phyloP scores from a whole-genome alignment of 2,797 vertebrate species.

The Poeciliopsis presidionis region DNA sequence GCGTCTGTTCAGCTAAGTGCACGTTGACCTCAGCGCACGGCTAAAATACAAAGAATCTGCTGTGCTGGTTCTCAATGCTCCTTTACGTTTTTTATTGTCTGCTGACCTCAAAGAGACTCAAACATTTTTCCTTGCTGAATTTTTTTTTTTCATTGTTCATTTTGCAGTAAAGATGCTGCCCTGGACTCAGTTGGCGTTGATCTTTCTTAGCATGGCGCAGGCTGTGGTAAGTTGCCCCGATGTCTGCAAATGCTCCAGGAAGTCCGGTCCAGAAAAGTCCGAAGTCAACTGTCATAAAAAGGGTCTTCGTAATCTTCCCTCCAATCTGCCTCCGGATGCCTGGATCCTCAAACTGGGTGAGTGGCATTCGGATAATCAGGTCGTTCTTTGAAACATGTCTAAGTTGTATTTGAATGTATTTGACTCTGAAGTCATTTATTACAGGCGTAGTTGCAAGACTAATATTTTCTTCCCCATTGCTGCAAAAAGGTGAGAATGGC shows the following conservation, averaged over 20 bases:
- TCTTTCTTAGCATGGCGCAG: conserved; percentile 41
- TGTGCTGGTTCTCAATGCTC: neutral
- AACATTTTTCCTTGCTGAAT: neutral
- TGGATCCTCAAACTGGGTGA: conserved; percentile 82
- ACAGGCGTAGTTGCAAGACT: neutral
- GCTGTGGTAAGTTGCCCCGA: conserved; percentile 65
- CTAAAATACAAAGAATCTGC: neutral
- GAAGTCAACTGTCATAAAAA: conserved; percentile 81
- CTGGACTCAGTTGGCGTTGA: conserved; percentile 33
- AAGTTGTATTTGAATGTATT: neutral
- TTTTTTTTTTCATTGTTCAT: neutral
- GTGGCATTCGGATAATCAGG: neutral
- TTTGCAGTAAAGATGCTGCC: conserved; percentile 53
- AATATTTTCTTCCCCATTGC: neutral
- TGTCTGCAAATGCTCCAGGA: conserved; percentile 75
- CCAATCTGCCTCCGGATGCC: conserved; percentile 72
- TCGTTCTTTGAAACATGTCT: neutral
- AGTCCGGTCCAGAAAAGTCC: conserved; percentile 60
- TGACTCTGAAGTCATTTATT: neutral
- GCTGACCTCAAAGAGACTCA: neutral
- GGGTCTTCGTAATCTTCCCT: conserved; percentile 71
- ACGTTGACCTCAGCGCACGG: neutral
- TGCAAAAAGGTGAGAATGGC: conserved; percentile 76
- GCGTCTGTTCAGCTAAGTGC: neutral
- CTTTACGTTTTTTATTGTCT: neutral